These are phyloP conservation scores for Mallotus villosus DNA, from an alignment of 2,797 vertebrate genomes.

Conservation along the genomic window DNA sequence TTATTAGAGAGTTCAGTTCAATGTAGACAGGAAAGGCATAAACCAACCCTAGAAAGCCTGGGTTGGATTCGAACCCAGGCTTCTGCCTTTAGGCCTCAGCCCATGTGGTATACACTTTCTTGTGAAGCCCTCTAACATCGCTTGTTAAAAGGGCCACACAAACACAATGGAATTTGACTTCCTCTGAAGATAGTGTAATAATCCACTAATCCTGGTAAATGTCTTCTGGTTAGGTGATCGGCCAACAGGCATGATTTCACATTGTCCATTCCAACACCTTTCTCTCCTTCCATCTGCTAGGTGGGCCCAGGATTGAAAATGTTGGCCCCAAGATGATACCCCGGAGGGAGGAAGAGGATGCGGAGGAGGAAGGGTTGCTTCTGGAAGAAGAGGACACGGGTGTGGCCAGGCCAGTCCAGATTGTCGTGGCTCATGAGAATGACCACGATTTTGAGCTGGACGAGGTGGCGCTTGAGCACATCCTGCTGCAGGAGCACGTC, in stretches of 20 bases:
- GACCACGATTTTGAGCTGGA: slow-evolving; percentile 88
- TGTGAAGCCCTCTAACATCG: not conserved
- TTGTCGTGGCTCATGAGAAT: slow-evolving; percentile 84
- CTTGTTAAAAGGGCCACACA: no score
- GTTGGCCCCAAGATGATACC: slow-evolving; percentile 31
- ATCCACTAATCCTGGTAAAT: no score
- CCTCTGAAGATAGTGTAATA: no score
- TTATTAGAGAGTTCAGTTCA: no score
- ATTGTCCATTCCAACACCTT: not conserved
- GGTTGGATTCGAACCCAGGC: no score
- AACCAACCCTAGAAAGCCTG: no score
- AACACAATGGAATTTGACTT: no score
- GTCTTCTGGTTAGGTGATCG: no score
- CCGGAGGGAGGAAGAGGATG: not conserved
- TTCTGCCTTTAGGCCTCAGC: no score
- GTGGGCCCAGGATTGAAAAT: slow-evolving; percentile 33
- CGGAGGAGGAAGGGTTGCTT: slow-evolving; percentile 17
- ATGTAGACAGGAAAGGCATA: no score
- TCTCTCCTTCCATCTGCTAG: slow-evolving; percentile 27
- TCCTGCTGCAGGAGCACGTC: slow-evolving; percentile 85
- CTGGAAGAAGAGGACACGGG: slow-evolving; percentile 14
- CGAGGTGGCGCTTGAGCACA: slow-evolving; percentile 80
- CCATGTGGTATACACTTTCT: not conserved
- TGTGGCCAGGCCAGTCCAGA: slow-evolving; percentile 76
- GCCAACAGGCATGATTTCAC: not conserved